Base-by-base conservation (phyloP, 1,140 invertebrate genomes). In the Dreissena rostriformis region DNA sequence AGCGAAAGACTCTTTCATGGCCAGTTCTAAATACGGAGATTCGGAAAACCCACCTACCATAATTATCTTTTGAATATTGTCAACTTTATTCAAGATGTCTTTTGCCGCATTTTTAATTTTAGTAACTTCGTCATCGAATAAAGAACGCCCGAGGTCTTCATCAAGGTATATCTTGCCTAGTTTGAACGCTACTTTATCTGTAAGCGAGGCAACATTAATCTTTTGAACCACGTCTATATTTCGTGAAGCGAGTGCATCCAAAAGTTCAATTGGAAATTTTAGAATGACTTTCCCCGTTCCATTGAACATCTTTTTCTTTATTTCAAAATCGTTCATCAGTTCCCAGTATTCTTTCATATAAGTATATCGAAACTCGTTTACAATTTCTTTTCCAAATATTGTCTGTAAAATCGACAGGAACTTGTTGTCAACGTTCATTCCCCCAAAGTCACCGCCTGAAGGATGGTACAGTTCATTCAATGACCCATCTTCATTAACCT, bases 401-500 rank as follows among this genome's bases (percentile, higher is more conserved):
- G 76, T 28, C 17, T 29, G 73, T 11, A 88, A 49, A n/a, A 85
- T 65, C 0, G 51, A 39, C 12, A n/a, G 39, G 49, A 86, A 86
- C 65, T 80, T 29, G 28, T 85, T 82, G 63, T 88, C 86, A 14
- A 88, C 81, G 15, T 57, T 85, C 6, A 55, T 86, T 17, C 87
- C 86, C 17, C 87, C 87, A 63, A 81, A 88, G 49, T 83, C 75
- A 10, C 87, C 87, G 15, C 87, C 87, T 67, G 67, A 73, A 1
- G 87, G 79, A n/a, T 73, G 70, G 29, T 80, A 67, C 7, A 88
- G 39, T 72, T 88, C 87, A 63, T 61, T 85, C 0, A 88, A 66
- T 10, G 55, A 51, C 4, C 72, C 80, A 52, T 81, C 67, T 15
- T 71, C 26, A 8, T 52, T 26, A 14, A 86, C 84, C 55, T 88